Evolutionary conservation across 2,797 vertebrate genomes (phyloP), one percentile per base, ranked within the genome.

Genomic region (Anguilla pacifica): DNA sequence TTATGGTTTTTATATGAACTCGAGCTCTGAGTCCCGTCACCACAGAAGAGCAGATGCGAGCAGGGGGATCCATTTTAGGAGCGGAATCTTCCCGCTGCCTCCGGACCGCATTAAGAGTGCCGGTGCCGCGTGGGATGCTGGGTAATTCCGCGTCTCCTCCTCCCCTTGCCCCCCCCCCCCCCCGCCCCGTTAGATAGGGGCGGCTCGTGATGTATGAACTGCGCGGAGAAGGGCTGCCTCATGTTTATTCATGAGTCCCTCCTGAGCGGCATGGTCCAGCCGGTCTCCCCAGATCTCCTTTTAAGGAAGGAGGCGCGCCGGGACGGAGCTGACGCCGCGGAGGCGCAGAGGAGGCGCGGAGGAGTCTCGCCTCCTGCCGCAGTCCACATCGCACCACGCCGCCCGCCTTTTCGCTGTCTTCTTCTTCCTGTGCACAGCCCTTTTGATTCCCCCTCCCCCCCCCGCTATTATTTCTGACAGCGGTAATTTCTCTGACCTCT

Each of bases 211-310:
- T 96, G 94, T 95, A 95, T 96, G 95, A 96, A 96, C 93, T 94
- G 96, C 95, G 95, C 94, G 94, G 90, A 92, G 94, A 93, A 31
- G 95, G 92, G 92, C 93, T 94, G 93, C 91, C 93, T 94, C 92
- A 96, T 96, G 95, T 96, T 95, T 96, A 96, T 96, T 96, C 96
- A 95, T 96, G 95, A 95, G 92, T 1, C 94, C 95, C 93, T 91
- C 92, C 95, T 0, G 19, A 93, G 94, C 95, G 94, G 94, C 93
- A 93, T 90, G 90, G 93, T 95, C 92, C 91, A 95, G 93, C 92
- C 91, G 4, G 72, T 25, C 39, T 22, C 77, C 91, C 95, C 91
- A 95, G 93, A 95, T 96, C 96, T 95, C 94, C 94, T 96, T 95
- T 96, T 95, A 96, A 95, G 94, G 95, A 95, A 96, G 95, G 96